phyloP scores from a whole-genome alignment of 2,888 invertebrate species.

The Ophion slaviceki region DNA sequence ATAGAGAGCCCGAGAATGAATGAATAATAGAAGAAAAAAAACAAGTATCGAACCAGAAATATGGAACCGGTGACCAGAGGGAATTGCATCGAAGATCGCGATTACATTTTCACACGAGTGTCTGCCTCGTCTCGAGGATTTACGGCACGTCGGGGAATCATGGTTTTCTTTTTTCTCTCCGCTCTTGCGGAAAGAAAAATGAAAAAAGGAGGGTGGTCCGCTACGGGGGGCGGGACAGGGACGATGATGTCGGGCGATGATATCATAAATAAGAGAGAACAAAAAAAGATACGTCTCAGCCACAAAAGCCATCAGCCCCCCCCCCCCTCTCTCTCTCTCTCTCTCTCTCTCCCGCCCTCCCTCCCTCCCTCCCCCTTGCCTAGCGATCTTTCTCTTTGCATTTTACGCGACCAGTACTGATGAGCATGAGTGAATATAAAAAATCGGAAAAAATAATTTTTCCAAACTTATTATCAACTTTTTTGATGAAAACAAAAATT shows the following conservation, averaged over 20 bases:
- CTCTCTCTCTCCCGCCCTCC: conserved; percentile 13
- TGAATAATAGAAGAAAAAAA: background rate
- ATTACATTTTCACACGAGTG: conserved; percentile 62
- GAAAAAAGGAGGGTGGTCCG: conserved; percentile 13
- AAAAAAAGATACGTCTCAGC: conserved; percentile 41
- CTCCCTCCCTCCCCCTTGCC: background rate
- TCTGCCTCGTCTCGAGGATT: conserved; percentile 45
- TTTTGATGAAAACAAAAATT: too few species aligned
- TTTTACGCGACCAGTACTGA: conserved; percentile 64
- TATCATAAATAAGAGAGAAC: conserved; percentile 72
- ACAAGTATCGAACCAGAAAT: conserved; percentile 14
- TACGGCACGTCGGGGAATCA: conserved; percentile 67
- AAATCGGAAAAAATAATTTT: too few species aligned
- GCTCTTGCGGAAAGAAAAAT: conserved; percentile 27
- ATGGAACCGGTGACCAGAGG: conserved; percentile 25
- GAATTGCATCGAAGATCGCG: conserved; percentile 50
- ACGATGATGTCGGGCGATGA: conserved; percentile 69
- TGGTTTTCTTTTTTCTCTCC: conserved; percentile 36
- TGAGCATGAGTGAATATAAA: too few species aligned
- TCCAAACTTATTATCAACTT: background rate
- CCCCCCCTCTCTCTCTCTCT: conserved; percentile 33
- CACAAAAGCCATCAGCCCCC: conserved; percentile 52
- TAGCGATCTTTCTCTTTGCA: conserved; percentile 46
- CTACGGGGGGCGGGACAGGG: conserved; percentile 45
- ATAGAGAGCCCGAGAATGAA: background rate